Evolutionary conservation across 2,888 invertebrate species (phyloP), one percentile per base, ranked within the genome.

Genomic region (Empis livida): DNA sequence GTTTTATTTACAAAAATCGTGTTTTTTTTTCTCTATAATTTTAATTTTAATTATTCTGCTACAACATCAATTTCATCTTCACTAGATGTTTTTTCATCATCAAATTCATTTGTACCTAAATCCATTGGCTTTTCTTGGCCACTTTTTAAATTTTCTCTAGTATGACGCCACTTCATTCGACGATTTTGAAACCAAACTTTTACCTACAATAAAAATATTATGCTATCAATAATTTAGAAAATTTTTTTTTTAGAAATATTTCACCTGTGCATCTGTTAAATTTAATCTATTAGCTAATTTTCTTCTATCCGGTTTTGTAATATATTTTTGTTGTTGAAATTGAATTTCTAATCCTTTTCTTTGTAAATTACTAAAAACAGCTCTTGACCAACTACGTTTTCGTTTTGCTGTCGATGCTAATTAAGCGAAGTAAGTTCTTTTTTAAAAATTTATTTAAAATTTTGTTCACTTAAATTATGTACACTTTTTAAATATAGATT

Each of bases 321-420:
- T 94, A 63, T 95, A 95, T 65, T 94, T 94, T 67, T 94, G 94
- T 54, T 93, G 79, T 61, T 91, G 88, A 65, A 95, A 95, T 57
- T 93, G 73, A 55, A 90, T 78, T 70, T 95, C 94, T 47, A 95
- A 71, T 0, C 94, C 94, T 64, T 94, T 94, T n/a, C 94, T 71
- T 64, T 95, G 94, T 4, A 94, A 73, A 63, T 92, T 91, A 61
- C 92, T 93, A 65, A 95, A 95, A 1, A 95, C 94, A 0, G 94
- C 94, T 44, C 94, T 75, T 0, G 93, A 93, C 94, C 94, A 95
- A 0, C 93, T 91, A 23, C 93, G 76, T 64, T 94, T 94, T 49
- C 92, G 71, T 61, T 92, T 84, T 31, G 76, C 39, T 49, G 27
- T 47, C 31, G 11, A 32, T 15, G 43, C 38, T 45, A 37, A 20